A percentile compares a stretch with the other conserved stretches of the same genome.
Evolutionary conservation across 2,113 vertebrate genomes (phyloP).

Genomic region (Rynchops niger): DNA sequence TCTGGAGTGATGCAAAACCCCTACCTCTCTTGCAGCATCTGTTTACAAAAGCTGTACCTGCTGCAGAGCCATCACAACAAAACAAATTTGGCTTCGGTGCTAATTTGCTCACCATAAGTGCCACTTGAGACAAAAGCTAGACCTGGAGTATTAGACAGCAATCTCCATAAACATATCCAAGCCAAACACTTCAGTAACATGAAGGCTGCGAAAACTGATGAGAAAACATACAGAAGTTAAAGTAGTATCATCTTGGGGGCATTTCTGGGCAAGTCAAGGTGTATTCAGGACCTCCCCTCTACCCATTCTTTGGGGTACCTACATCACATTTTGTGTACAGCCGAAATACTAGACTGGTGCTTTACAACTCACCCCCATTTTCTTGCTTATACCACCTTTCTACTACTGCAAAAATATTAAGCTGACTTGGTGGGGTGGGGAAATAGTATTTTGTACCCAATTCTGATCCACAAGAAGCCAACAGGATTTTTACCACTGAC

Average conservation of each 20-base stretch:
- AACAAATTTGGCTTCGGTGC: slow-evolving; percentile 9
- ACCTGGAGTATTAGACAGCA: neutral
- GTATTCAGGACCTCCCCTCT: neutral
- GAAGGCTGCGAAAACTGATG: neutral
- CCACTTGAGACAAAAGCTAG: slow-evolving; percentile 44
- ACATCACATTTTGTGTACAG: neutral
- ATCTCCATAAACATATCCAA: neutral
- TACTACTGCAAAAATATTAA: neutral
- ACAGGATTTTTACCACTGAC: neutral
- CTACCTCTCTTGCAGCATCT: slow-evolving; percentile 49
- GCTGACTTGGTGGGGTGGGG: neutral
- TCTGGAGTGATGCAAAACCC: slow-evolving; percentile 52
- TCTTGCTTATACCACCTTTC: neutral
- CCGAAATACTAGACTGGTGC: neutral
- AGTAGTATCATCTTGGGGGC: neutral
- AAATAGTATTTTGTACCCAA: neutral
- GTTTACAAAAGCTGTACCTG: slow-evolving; percentile 44
- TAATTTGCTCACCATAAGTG: neutral
- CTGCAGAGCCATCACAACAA: slow-evolving; percentile 14
- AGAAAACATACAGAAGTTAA: neutral
- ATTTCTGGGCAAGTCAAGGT: neutral
- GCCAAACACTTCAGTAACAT: neutral
- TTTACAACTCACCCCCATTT: neutral
- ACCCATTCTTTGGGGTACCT: neutral
- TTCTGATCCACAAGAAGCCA: neutral